Evolutionary conservation across 1,140 invertebrate genomes (phyloP).

Genomic region (Orchestia grillus): DNA sequence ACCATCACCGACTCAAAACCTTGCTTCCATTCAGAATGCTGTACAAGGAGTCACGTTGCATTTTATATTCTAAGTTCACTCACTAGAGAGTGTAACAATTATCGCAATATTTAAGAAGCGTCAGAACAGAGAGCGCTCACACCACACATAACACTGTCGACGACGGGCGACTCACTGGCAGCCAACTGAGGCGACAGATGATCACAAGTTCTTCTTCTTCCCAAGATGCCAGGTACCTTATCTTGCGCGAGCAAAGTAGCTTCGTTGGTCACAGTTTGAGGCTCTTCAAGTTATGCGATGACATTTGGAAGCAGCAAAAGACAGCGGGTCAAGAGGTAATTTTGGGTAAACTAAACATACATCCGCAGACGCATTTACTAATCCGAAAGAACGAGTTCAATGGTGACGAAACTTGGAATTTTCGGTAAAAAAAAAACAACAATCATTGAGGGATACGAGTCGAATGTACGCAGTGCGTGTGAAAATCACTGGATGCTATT

Average conservation of each 20-base stretch:
- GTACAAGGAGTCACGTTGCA: not conserved
- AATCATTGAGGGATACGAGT: not conserved
- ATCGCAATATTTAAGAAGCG: constrained; percentile 81
- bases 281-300: not conserved
- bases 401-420: not conserved
- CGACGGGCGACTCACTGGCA: not conserved
- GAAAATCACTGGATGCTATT: not conserved
- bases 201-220: not conserved
- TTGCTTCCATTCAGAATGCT: not conserved
- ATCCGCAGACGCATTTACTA: not conserved
- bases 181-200: not conserved
- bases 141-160: not conserved
- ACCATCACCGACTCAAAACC: not conserved
- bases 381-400: not conserved
- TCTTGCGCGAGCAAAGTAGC: not conserved
- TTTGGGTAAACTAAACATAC: not conserved
- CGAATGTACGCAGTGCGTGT: not conserved
- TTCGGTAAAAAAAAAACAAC: not conserved
- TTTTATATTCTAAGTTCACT: not conserved
- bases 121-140: constrained; percentile 6
- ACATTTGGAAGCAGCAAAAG: not conserved
- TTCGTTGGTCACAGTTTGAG: not conserved
- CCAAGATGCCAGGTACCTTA: not conserved
- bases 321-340: not conserved
- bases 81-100: constrained; percentile 79